Evolutionary conservation across 1,140 invertebrate genomes (phyloP).

Genomic region (Drosophila nikananu): DNA sequence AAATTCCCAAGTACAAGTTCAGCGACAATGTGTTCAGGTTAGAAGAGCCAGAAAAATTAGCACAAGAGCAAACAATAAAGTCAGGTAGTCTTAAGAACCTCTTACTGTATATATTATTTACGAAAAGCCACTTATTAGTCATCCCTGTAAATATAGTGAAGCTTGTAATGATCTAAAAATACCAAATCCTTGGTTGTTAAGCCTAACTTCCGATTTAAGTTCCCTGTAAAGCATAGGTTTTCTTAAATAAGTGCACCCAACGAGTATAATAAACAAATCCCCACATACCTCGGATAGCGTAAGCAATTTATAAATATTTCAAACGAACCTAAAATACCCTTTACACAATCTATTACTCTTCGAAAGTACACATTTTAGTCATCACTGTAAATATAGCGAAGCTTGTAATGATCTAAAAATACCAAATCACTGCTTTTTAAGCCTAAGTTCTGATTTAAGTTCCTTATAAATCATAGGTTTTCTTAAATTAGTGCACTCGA

Average conservation of each 20-base stretch:
- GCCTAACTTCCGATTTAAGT: no score
- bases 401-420: constrained; percentile 3
- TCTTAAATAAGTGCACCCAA: no score
- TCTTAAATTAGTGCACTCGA: no score
- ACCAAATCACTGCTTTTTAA: neutral
- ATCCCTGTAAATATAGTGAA: neutral
- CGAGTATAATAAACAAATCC: no score
- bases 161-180: constrained; percentile 3
- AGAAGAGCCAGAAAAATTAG: neutral
- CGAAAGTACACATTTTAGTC: neutral
- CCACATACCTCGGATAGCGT: no score
- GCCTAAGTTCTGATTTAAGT: no score
- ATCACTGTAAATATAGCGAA: neutral
- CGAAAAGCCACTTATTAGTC: no score
- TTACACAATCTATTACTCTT: no score
- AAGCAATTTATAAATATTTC: no score
- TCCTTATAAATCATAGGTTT: no score
- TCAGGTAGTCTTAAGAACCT: neutral
- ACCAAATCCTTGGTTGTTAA: neutral
- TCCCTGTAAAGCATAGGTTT: no score
- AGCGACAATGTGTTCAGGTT: neutral
- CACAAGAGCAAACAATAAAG: neutral
- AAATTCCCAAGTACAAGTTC: neutral
- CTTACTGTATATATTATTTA: neutral
- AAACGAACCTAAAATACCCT: no score